phyloP scores from a whole-genome alignment of 2,797 vertebrate species.

The Pantherophis vulpinus region DNA sequence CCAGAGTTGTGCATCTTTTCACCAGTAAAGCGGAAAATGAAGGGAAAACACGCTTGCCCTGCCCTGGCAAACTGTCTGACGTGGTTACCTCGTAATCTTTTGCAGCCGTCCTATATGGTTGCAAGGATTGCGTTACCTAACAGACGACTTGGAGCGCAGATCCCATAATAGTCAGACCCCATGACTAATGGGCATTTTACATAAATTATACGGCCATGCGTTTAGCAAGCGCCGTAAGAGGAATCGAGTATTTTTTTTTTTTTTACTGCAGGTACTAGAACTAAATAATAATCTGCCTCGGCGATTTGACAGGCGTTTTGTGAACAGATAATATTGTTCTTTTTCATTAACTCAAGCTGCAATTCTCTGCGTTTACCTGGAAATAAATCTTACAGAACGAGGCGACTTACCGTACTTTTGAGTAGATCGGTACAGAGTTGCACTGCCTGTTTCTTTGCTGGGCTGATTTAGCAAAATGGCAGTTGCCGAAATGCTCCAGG shows the following conservation, averaged over 20 bases:
- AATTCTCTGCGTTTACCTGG: not conserved
- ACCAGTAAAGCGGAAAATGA: not conserved
- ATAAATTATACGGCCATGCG: not conserved
- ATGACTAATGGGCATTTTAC: not conserved
- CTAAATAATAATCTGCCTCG: not conserved
- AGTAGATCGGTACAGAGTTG: not conserved
- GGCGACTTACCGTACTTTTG: not conserved
- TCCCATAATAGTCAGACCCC: not conserved
- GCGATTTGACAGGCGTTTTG: not conserved
- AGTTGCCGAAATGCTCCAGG: not conserved
- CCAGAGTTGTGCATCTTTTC: not conserved
- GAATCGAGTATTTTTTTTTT: not conserved
- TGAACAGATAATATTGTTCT: not conserved
- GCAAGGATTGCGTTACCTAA: not conserved
- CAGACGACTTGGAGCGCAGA: not conserved
- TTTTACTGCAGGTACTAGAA: not conserved
- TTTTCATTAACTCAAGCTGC: not conserved
- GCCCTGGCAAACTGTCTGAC: not conserved
- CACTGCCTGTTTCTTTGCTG: not conserved
- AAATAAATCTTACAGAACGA: not conserved
- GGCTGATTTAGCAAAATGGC: not conserved
- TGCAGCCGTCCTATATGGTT: not conserved
- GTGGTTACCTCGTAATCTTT: not conserved
- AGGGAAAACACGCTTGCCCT: not conserved
- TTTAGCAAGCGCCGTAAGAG: not conserved